Evolutionary conservation across 2,888 invertebrate genomes (phyloP).

Genomic region (Meliscaeva auricollis): DNA sequence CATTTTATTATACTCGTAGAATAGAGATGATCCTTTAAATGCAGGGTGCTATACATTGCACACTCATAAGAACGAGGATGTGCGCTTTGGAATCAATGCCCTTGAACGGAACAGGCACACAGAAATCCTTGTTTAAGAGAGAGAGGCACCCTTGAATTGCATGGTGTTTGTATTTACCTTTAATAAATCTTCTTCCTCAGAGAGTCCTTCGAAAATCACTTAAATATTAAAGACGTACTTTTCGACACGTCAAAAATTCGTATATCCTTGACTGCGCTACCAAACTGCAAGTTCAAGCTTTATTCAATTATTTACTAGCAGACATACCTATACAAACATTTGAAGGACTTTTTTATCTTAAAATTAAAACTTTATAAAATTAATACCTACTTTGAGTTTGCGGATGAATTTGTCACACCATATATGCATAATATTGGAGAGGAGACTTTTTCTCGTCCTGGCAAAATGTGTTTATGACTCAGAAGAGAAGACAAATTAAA

Average conservation of each 20-base stretch:
- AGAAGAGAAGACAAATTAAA: not conserved
- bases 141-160: not conserved
- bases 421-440: not conserved
- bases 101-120: conserved; percentile 5
- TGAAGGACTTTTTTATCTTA: not conserved
- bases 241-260: not conserved
- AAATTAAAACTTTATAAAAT: not conserved
- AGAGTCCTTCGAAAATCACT: conserved; percentile 28
- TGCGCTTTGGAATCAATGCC: not conserved
- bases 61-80: not conserved
- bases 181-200: conserved; percentile 16
- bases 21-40: not conserved
- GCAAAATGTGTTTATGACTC: not conserved
- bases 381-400: conserved; percentile 3
- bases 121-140: conserved; percentile 11
- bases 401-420: conserved; percentile 11
- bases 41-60: conserved; percentile 5
- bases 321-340: not conserved
- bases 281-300: not conserved
- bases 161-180: conserved; percentile 20
- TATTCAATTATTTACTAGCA: not conserved
- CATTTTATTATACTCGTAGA: not conserved
- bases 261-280: conserved; percentile 5
- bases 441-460: not conserved
- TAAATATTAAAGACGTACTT: not conserved